Evolutionary conservation across 2,113 vertebrate species (phyloP).

Genomic region (Pristiophorus japonicus): DNA sequence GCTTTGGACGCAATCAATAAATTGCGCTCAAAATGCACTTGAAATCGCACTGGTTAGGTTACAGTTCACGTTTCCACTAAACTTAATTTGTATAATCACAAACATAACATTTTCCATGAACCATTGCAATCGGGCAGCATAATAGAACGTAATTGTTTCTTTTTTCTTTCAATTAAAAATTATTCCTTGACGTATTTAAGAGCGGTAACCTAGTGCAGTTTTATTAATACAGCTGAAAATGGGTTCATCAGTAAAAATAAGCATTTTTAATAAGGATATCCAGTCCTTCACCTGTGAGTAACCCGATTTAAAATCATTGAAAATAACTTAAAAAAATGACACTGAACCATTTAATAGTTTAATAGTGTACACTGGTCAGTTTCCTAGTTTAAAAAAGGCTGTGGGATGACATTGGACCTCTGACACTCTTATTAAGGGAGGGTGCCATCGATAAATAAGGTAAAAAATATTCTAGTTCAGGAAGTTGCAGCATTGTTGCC

Average conservation of each 20-base stretch:
- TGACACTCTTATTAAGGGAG: neutral
- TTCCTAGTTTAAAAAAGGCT: neutral
- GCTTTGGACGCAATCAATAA: too few relatives aligned
- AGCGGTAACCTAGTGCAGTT: too few relatives aligned
- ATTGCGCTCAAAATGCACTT: neutral
- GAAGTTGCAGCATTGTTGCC: neutral
- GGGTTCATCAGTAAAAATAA: neutral
- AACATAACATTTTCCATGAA: neutral
- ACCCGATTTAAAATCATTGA: neutral
- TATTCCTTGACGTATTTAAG: neutral
- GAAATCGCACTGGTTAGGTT: neutral
- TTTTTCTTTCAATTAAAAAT: neutral
- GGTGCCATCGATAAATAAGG: neutral
- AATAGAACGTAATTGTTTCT: neutral
- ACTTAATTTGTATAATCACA: neutral
- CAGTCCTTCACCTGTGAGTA: neutral
- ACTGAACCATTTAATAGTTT: neutral
- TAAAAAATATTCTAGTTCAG: neutral
- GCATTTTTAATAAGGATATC: neutral
- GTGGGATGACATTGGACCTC: neutral
- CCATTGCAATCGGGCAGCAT: neutral
- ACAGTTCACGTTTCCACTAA: neutral
- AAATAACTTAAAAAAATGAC: neutral
- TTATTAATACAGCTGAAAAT: neutral
- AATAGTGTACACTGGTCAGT: neutral